phyloP scores from a whole-genome alignment of 2,797 vertebrate species.

The Salmo trutta region DNA sequence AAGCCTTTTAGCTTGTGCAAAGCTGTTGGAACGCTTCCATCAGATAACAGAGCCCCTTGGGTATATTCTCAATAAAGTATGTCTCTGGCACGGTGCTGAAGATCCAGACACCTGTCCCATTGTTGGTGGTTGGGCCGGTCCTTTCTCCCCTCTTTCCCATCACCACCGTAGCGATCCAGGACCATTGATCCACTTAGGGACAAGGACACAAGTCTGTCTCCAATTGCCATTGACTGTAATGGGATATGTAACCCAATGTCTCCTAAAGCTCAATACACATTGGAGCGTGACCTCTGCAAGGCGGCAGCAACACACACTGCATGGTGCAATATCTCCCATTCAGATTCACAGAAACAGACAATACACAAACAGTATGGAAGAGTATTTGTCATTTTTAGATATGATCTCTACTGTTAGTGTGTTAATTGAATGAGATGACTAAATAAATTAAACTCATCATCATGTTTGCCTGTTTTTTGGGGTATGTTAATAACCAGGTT shows the following conservation, averaged over 20 bases:
- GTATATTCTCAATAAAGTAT: conserved; percentile 72
- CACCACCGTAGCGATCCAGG: conserved; percentile 27
- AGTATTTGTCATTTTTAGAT: conserved; percentile 1
- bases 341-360: background rate
- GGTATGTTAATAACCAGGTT: no score
- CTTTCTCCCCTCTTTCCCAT: conserved; percentile 34
- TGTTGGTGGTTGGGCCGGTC: conserved; percentile 47
- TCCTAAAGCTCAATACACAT: conserved; percentile 1
- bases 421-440: background rate
- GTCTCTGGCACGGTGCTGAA: conserved; percentile 54
- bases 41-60: conserved; percentile 76
- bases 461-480: no score
- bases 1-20: conserved; percentile 78
- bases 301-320: conserved; percentile 13
- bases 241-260: conserved; percentile 20
- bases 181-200: conserved; percentile 44
- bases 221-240: conserved; percentile 30
- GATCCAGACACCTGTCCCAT: conserved; percentile 68
- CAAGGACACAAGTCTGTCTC: conserved; percentile 22
- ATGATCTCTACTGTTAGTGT: background rate
- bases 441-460: background rate
- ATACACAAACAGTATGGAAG: background rate
- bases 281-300: conserved; percentile 7
- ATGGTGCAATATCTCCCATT: conserved; percentile 14
- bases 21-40: conserved; percentile 80